Conservation (phyloP, 2,113 vertebrate species). For the Cisticola juncidis region DNA sequence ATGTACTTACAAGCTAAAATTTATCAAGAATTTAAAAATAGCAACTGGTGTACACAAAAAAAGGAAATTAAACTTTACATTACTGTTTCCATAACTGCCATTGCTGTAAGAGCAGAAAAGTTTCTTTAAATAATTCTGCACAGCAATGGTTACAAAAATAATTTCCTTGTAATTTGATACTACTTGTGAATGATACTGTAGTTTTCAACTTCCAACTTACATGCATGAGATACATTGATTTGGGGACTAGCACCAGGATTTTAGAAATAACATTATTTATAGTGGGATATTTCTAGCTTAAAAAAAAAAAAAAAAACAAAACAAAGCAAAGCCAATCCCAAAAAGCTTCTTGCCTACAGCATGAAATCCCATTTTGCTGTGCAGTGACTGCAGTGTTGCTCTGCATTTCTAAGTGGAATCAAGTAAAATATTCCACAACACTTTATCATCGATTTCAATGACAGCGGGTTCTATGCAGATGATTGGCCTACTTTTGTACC, state of each 20-base stretch:
- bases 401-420: constrained; percentile 18
- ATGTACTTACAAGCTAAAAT: not conserved
- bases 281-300: not conserved
- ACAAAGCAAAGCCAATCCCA: not conserved
- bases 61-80: not conserved
- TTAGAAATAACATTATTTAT: not conserved
- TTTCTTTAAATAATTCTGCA: not conserved
- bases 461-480: constrained; percentile 25
- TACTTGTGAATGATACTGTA: not conserved
- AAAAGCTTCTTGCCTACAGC: not conserved
- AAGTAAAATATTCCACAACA: constrained; percentile 16
- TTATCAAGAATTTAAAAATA: not conserved
- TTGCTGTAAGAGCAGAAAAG: not conserved
- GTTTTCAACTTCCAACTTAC: not conserved
- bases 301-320: not conserved
- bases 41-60: not conserved
- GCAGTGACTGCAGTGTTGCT: not conserved
- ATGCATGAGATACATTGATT: not conserved
- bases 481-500: constrained; percentile 59
- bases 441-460: constrained; percentile 30
- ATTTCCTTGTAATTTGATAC: not conserved
- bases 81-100: not conserved
- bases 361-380: constrained; percentile 10
- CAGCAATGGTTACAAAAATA: not conserved
- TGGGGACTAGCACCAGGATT: not conserved